Evolutionary conservation across 2,888 invertebrate genomes (phyloP), one percentile per base, ranked within the genome.

Genomic region (Dugesia japonica): DNA sequence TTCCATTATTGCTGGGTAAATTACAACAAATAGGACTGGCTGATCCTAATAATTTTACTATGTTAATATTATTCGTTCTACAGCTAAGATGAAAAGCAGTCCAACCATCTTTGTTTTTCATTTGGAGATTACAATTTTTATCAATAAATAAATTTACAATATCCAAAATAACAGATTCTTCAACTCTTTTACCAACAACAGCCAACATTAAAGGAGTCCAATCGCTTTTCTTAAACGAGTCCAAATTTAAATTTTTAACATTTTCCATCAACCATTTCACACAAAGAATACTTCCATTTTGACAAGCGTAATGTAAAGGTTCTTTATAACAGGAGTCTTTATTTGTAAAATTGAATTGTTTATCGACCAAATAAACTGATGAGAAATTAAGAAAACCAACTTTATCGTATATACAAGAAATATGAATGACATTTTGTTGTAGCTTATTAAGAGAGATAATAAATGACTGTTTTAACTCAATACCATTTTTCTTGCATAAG

Each of bases 181-280:
- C 13, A 38, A 17, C 38, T 7, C 26, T 71, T 23, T 71, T 71
- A 26, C 26, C 7, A 20, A 26, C 26, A 7, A 20, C 20, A 15
- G 71, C 71, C 26, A 71, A 71, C 71, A 71, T 71, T 71, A 71
- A 71, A 9, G 71, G 26, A 9, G 71, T 71, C 71, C 71, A 71
- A 26, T 71, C 71, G 23, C 9, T n/a, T 20, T 26, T 20, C 20
- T 71, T 71, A 9, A 71, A 71, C 9, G 71, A 9, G n/a, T 71
- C 71, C 7, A 71, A 13, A 38, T 38, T 38, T 38, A 38, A 13
- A 13, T 38, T 38, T 7, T 23, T 9, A 20, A 71, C 13, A 9
- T 71, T 71, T 15, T 20, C 20, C 71, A 71, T 13, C 23, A 71
- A 26, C 71, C 71, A 71, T 71, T 71, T 20, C 23, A 71, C 71